Evolutionary conservation across 2,888 invertebrate species (phyloP).

Genomic region (Julus scanicus): DNA sequence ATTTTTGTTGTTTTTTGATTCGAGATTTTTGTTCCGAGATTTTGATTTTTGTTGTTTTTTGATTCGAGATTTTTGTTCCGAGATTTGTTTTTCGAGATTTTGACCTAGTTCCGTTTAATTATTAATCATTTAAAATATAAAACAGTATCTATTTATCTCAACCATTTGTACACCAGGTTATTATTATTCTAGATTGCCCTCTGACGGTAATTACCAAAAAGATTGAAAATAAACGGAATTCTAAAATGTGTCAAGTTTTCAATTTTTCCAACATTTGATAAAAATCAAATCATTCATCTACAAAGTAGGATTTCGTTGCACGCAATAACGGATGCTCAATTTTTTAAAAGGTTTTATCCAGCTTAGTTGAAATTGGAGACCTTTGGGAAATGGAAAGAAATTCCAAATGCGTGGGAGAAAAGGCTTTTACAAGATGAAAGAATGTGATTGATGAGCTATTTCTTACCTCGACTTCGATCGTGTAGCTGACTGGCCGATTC

Average conservation of each 20-base stretch:
- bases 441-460: slow-evolving; percentile 49
- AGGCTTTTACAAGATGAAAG: slow-evolving; percentile 6
- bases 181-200: too few relatives aligned
- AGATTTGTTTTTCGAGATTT: too few relatives aligned
- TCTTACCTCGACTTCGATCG: slow-evolving; percentile 57
- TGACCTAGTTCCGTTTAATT: too few relatives aligned
- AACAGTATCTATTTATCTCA: too few relatives aligned
- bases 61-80: too few relatives aligned
- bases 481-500: slow-evolving; percentile 58
- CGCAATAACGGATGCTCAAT: not conserved
- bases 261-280: not conserved
- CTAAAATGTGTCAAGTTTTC: not conserved
- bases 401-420: not conserved
- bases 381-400: not conserved
- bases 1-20: too few relatives aligned
- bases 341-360: not conserved
- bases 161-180: too few relatives aligned
- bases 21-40: too few relatives aligned
- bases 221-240: not conserved
- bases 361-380: not conserved
- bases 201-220: too few relatives aligned
- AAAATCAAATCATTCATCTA: not conserved
- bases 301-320: not conserved
- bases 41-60: too few relatives aligned
- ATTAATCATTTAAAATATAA: too few relatives aligned